Percentiles rank a stretch among this genome's conserved stretches.
These are phyloP conservation scores for Eudyptes chrysolophus DNA, from an alignment of 2,113 vertebrate species.

Conservation along the genomic window DNA sequence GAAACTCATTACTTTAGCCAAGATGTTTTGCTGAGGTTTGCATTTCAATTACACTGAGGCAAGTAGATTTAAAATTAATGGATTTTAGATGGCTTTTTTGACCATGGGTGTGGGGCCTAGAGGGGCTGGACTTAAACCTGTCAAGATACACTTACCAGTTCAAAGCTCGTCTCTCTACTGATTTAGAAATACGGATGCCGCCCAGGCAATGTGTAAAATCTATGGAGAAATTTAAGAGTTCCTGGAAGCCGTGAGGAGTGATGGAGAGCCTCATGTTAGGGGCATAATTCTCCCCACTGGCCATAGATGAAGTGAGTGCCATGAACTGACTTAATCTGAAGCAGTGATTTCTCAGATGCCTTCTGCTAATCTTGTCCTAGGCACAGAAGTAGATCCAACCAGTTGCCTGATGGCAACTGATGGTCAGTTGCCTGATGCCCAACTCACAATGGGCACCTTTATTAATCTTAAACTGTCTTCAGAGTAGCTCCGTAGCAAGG, in stretches of 20 bases:
- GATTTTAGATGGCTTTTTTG: not conserved
- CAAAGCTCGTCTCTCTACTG: not conserved
- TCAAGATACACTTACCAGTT: not conserved
- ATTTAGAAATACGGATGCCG: not conserved
- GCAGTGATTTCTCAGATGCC: not conserved
- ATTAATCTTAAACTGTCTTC: not conserved
- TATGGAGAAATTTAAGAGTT: not conserved
- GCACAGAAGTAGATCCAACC: not conserved
- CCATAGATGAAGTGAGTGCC: not conserved
- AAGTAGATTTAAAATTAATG: not conserved
- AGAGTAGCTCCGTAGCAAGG: not conserved
- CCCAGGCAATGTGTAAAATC: not conserved
- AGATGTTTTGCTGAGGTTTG: not conserved
- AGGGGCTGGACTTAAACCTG: not conserved
- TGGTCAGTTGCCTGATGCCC: not conserved
- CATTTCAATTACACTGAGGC: not conserved
- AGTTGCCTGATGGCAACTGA: not conserved
- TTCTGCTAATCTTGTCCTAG: not conserved
- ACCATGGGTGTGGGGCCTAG: too few species aligned
- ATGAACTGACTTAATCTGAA: not conserved
- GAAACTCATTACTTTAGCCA: not conserved
- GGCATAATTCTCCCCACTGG: not conserved
- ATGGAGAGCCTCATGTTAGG: not conserved
- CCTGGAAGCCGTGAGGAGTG: not conserved
- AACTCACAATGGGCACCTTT: not conserved